phyloP scores from a whole-genome alignment of 2,888 invertebrate species.

The Arctia plantaginis region DNA sequence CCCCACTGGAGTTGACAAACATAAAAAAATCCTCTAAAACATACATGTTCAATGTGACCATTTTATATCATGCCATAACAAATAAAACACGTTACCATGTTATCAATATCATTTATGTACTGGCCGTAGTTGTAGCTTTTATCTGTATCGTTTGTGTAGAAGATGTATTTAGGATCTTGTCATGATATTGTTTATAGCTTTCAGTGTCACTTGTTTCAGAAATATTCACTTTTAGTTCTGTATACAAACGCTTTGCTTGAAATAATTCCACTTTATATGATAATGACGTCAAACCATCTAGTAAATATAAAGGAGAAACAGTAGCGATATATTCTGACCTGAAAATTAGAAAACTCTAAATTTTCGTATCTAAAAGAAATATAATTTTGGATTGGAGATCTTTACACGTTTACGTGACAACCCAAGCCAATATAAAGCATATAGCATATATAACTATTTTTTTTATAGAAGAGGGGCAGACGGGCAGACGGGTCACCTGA shows the following conservation, averaged over 20 bases:
- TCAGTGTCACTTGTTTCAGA: conserved; percentile 19
- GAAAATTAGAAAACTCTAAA: neutral
- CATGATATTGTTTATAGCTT: conserved; percentile 3
- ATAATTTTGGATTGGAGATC: too few species aligned
- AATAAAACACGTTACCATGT: neutral
- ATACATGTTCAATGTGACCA: too few species aligned
- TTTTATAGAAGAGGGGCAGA: too few species aligned
- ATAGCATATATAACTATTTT: too few species aligned
- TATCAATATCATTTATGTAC: neutral
- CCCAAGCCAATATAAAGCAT: too few species aligned
- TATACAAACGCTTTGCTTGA: conserved; percentile 50
- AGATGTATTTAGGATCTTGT: conserved; percentile 1
- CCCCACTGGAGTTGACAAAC: too few species aligned
- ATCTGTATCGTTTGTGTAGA: neutral
- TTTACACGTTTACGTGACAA: too few species aligned
- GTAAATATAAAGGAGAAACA: conserved; percentile 27
- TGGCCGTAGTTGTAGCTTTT: conserved; percentile 1
- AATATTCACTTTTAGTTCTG: conserved; percentile 52
- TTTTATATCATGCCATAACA: neutral
- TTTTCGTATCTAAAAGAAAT: neutral
- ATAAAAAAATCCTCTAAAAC: too few species aligned
- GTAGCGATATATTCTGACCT: conserved; percentile 36
- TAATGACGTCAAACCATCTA: conserved; percentile 57
- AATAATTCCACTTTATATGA: conserved; percentile 44
- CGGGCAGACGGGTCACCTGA: too few species aligned